Conservation (phyloP, 2,113 vertebrate genomes). For the Ptyas mucosa region DNA sequence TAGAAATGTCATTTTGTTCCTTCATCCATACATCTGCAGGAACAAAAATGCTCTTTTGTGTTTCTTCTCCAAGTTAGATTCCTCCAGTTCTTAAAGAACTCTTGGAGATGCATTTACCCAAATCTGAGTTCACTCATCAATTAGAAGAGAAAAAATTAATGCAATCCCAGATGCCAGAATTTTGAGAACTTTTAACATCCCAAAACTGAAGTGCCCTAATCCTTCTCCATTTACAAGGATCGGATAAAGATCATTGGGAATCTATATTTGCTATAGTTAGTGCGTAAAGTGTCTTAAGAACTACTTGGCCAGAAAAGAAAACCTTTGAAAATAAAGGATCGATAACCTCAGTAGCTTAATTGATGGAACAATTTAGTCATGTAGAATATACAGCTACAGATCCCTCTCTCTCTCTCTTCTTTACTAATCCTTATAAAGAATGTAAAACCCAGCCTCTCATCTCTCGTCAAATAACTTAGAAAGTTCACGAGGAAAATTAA, state of each 20-base stretch:
- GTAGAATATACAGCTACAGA: not conserved
- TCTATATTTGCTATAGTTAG: not conserved
- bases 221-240: not conserved
- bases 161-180: not conserved
- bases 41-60: not conserved
- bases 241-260: not conserved
- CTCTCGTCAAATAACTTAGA: not conserved
- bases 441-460: too few relatives aligned
- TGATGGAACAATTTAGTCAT: not conserved
- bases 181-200: slow-evolving; percentile 11
- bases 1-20: slow-evolving; percentile 14
- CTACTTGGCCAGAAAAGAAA: not conserved
- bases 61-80: slow-evolving; percentile 12
- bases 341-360: not conserved
- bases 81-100: not conserved
- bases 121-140: slow-evolving; percentile 2
- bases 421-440: not conserved
- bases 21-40: slow-evolving; percentile 30
- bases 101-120: not conserved
- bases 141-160: slow-evolving; percentile 12
- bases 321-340: not conserved
- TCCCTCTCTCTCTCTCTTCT: not conserved
- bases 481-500: not conserved
- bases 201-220: not conserved
- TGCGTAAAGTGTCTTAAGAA: not conserved